Percentiles rank a stretch among this genome's conserved stretches.
These are phyloP conservation scores for Xiphophorus couchianus DNA, from an alignment of 2,113 vertebrate species.

Conservation along the genomic window DNA sequence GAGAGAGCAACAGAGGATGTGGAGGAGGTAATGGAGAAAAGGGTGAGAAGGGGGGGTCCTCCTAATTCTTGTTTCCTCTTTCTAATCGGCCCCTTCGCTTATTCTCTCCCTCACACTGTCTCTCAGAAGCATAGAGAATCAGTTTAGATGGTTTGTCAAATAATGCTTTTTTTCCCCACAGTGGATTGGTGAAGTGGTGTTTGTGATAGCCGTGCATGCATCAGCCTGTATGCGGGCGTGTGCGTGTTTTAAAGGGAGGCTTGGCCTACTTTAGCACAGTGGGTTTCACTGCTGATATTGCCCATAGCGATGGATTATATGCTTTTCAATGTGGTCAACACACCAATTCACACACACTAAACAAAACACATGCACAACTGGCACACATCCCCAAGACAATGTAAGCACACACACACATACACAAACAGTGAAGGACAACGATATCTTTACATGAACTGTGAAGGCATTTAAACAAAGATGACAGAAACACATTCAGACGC, in stretches of 20 bases:
- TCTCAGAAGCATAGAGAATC: slow-evolving; percentile 73
- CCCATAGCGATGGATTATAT: slow-evolving; percentile 72
- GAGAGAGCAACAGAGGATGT: slow-evolving; percentile 18
- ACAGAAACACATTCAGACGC: not conserved
- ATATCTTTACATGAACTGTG: slow-evolving; percentile 7
- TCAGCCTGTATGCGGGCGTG: slow-evolving; percentile 1
- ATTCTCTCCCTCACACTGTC: slow-evolving; percentile 48
- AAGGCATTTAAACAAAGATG: slow-evolving; percentile 7
- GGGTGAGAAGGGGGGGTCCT: slow-evolving; percentile 19
- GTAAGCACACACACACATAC: not conserved
- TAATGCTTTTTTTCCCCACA: slow-evolving; percentile 72
- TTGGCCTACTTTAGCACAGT: slow-evolving; percentile 77
- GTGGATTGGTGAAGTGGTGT: slow-evolving; percentile 65
- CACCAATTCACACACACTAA: slow-evolving; percentile 48
- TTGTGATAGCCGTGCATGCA: slow-evolving; percentile 51
- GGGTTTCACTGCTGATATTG: slow-evolving; percentile 74
- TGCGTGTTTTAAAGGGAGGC: slow-evolving; percentile 64
- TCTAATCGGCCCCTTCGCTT: slow-evolving; percentile 50
- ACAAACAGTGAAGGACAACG: not conserved
- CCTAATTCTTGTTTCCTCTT: slow-evolving; percentile 60
- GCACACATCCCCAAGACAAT: slow-evolving; percentile 17
- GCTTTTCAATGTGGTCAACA: slow-evolving; percentile 69
- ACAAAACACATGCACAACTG: slow-evolving; percentile 31
- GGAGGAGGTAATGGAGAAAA: slow-evolving; percentile 37
- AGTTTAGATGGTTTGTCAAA: slow-evolving; percentile 78